Percentiles rank a stretch among this genome's conserved stretches.
Evolutionary conservation across 2,888 invertebrate species (phyloP).

Genomic region (Adelphocoris suturalis): DNA sequence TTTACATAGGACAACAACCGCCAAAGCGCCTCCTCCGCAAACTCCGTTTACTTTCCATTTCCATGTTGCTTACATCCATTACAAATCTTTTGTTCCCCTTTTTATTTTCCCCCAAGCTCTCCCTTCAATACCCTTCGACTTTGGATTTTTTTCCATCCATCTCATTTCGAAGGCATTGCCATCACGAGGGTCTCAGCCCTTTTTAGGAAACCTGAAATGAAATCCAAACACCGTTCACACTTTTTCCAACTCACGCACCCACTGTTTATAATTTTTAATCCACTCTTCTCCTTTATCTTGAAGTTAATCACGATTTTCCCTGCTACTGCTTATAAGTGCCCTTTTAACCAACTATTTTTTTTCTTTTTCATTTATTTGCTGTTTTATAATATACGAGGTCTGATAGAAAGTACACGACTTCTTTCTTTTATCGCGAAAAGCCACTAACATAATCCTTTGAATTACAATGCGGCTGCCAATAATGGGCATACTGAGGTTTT

Average conservation of each 20-base stretch:
- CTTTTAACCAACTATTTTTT: background rate
- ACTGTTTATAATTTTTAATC: slow-evolving; percentile 55
- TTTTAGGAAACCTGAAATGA: slow-evolving; percentile 65
- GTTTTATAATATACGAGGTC: background rate
- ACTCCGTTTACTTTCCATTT: slow-evolving; percentile 63
- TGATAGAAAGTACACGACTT: background rate
- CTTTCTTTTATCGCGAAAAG: background rate
- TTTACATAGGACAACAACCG: slow-evolving; percentile 67
- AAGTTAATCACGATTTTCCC: slow-evolving; percentile 25
- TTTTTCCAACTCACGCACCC: slow-evolving; percentile 46
- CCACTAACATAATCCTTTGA: background rate
- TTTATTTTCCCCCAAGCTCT: slow-evolving; percentile 1
- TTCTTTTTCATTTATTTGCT: background rate
- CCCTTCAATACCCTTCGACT: slow-evolving; percentile 40
- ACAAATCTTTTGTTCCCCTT: slow-evolving; percentile 62
- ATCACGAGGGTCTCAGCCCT: slow-evolving; percentile 21
- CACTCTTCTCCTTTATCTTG: background rate
- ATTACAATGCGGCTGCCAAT: slow-evolving; percentile 3
- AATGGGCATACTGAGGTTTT: slow-evolving; percentile 41
- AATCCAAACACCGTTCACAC: slow-evolving; percentile 56
- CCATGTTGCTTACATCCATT: slow-evolving; percentile 67
- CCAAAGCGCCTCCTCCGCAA: slow-evolving; percentile 50
- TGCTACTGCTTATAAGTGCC: background rate
- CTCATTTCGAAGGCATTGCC: slow-evolving; percentile 38
- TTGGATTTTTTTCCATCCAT: slow-evolving; percentile 28